Evolutionary conservation across 2,113 vertebrate species (phyloP).

Genomic region (Aleadryas rufinucha): DNA sequence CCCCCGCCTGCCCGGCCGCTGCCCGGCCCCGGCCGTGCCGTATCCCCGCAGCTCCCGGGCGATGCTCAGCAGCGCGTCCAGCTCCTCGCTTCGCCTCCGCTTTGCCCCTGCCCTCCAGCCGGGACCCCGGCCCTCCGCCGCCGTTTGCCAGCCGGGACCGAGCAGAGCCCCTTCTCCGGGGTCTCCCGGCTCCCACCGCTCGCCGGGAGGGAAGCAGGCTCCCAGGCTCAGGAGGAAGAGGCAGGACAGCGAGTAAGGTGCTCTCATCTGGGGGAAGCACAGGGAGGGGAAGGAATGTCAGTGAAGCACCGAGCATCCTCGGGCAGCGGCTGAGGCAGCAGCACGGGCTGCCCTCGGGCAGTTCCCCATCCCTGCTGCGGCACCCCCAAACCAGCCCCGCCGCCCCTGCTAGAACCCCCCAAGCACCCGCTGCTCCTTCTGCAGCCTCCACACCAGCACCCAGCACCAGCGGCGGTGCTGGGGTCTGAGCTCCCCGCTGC

Average conservation of each 20-base stretch:
- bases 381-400: background rate
- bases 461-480: background rate
- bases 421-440: background rate
- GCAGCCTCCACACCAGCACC: background rate
- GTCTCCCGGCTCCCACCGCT: background rate
- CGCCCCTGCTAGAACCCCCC: background rate
- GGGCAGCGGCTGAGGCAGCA: background rate
- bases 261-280: conserved; percentile 59
- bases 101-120: background rate
- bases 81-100: background rate
- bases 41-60: conserved; percentile 22
- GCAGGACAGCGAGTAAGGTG: conserved; percentile 16
- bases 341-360: background rate
- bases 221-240: conserved; percentile 67
- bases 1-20: background rate
- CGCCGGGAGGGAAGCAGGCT: conserved; percentile 21
- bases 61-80: background rate
- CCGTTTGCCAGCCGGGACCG: background rate
- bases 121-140: rapidly evolving
- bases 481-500: background rate
- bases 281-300: background rate
- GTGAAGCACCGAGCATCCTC: background rate
- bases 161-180: background rate
- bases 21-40: background rate
- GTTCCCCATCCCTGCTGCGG: background rate